Conservation (phyloP, 2,888 invertebrate genomes). For the Eilema depressum region DNA sequence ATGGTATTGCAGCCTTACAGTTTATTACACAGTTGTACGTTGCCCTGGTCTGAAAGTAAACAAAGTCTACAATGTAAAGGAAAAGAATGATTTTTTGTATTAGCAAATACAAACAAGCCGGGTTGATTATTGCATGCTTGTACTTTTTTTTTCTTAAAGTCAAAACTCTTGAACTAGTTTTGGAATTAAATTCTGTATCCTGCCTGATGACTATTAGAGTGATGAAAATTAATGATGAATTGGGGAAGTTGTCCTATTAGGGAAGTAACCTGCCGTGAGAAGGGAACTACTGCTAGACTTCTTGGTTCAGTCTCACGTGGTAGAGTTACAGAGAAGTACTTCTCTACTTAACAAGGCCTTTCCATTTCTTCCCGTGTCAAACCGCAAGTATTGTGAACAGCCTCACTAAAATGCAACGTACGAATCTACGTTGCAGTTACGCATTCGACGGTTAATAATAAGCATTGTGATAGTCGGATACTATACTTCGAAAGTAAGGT, state of each 20-base stretch:
- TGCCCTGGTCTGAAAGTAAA: slow-evolving; percentile 7
- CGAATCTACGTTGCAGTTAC: neutral
- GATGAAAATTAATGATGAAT: no score
- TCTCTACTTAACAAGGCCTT: no score
- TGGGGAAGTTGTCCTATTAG: no score
- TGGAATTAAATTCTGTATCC: neutral
- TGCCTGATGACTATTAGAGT: neutral
- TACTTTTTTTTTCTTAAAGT: neutral
- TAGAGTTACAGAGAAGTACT: no score
- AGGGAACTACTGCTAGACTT: no score
- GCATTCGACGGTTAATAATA: neutral
- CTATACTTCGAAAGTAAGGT: neutral
- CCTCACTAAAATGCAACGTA: neutral
- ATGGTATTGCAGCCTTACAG: slow-evolving; percentile 19
- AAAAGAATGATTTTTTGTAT: neutral
- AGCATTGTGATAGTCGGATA: neutral
- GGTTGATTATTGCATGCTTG: neutral
- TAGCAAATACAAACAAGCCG: neutral
- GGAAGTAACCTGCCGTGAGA: no score
- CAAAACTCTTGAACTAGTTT: neutral
- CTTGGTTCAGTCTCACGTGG: no score
- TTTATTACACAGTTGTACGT: slow-evolving; percentile 18
- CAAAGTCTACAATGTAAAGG: slow-evolving; percentile 16
- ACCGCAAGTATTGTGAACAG: neutral
- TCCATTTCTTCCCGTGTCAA: no score